A percentile compares a stretch with the other conserved stretches of the same genome.
Conservation (phyloP, 2,113 vertebrate species). For the Colaptes auratus region DNA sequence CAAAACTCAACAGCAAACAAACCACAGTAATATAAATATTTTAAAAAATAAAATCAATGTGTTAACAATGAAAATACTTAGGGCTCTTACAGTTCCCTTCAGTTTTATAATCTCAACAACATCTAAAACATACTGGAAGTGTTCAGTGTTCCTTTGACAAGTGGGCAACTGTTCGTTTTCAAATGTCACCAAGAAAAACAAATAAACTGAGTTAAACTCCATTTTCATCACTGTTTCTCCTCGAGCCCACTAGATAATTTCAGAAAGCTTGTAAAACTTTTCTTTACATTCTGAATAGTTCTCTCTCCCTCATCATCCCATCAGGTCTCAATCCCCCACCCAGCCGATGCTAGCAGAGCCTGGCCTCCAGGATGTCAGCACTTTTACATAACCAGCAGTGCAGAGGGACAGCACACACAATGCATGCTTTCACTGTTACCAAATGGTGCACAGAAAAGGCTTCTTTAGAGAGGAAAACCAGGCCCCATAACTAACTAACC, state of each 20-base stretch:
- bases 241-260: neutral
- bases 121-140: neutral
- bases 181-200: neutral
- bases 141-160: neutral
- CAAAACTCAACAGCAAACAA: neutral
- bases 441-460: neutral
- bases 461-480: neutral
- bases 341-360: neutral
- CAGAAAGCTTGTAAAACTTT: neutral
- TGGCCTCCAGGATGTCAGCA: neutral
- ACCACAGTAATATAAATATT: neutral
- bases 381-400: neutral
- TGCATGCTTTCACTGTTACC: neutral
- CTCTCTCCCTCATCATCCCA: neutral
- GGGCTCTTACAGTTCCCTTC: neutral
- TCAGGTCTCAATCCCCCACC: neutral
- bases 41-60: neutral
- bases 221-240: neutral
- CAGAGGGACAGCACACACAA: neutral
- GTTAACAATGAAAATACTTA: neutral
- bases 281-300: neutral
- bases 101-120: neutral
- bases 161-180: neutral
- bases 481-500: neutral
- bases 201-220: neutral